Evolutionary conservation across 37 sponge, comb jelly and placozoan genomes (phyloP).

Genomic region (Lycopodina hypogea): DNA sequence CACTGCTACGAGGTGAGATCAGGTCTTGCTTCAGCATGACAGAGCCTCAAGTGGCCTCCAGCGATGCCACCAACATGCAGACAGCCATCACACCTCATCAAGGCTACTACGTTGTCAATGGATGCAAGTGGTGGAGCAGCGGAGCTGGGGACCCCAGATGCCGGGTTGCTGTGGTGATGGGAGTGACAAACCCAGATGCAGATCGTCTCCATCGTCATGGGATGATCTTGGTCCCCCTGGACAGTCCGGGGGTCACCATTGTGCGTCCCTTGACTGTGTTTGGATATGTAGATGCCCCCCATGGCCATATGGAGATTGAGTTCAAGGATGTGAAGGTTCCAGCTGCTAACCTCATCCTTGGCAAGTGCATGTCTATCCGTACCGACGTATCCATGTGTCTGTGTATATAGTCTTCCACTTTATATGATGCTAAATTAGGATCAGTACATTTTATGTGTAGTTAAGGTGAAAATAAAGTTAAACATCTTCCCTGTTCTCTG

Average conservation of each 20-base stretch:
- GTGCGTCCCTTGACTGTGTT: conserved; percentile 83
- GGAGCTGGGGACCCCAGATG: conserved; percentile 89
- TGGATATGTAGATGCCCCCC: conserved; percentile 81
- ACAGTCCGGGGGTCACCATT: conserved; percentile 76
- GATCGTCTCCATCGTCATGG: conserved; percentile 63
- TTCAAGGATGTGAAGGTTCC: conserved; percentile 83
- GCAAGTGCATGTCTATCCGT: conserved; percentile 13
- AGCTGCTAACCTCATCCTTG: conserved; percentile 67
- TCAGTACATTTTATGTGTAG: too few species aligned
- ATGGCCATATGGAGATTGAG: conserved; percentile 84
- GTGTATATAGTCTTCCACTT: neutral
- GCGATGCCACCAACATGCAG: conserved; percentile 90
- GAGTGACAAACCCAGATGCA: conserved; percentile 24
- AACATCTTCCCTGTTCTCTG: too few species aligned
- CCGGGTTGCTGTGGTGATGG: conserved; percentile 76
- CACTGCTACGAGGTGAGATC: conserved; percentile 83
- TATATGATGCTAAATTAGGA: neutral
- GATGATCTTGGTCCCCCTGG: conserved; percentile 86
- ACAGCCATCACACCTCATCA: conserved; percentile 61
- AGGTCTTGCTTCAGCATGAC: conserved; percentile 90
- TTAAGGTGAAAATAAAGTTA: too few species aligned
- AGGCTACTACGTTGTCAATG: conserved; percentile 75
- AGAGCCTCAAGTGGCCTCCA: conserved; percentile 81
- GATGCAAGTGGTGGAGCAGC: conserved; percentile 91
- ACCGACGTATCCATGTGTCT: too few species aligned